These are phyloP conservation scores for Taphrorychus bicolor DNA, from an alignment of 2,888 invertebrate species.

Conservation along the genomic window DNA sequence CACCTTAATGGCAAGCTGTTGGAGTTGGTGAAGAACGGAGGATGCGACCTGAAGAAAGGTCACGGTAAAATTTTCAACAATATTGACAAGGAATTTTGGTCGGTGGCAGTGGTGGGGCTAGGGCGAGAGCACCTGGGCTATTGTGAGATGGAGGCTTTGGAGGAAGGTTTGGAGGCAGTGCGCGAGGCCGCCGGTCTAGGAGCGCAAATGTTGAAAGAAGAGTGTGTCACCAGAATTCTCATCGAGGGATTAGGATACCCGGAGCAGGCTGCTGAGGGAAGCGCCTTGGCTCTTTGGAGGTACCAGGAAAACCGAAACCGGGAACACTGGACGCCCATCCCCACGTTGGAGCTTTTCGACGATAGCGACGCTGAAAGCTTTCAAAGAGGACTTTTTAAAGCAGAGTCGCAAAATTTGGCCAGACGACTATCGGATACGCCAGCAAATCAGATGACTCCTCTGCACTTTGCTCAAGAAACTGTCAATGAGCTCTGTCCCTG, in stretches of 20 bases:
- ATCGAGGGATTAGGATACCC: conserved; percentile 67
- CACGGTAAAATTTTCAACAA: conserved; percentile 66
- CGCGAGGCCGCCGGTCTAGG: conserved; percentile 71
- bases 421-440: conserved; percentile 77
- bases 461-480: conserved; percentile 71
- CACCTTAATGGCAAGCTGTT: conserved; percentile 63
- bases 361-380: too few species aligned
- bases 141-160: conserved; percentile 71
- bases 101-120: conserved; percentile 73
- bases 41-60: conserved; percentile 54
- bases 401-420: conserved; percentile 79
- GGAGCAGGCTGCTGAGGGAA: conserved; percentile 74
- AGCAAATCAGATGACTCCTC: conserved; percentile 80
- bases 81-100: conserved; percentile 65
- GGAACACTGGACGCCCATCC: conserved; percentile 59
- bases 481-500: conserved; percentile 70
- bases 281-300: conserved; percentile 66
- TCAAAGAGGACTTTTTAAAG: conserved; percentile 68
- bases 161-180: conserved; percentile 73
- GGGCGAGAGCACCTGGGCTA: conserved; percentile 68
- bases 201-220: conserved; percentile 59
- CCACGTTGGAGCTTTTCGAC: conserved; percentile 63
- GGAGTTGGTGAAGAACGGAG: conserved; percentile 61
- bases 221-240: conserved; percentile 63
- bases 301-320: conserved; percentile 67